Evolutionary conservation across 2,797 vertebrate genomes (phyloP).

Genomic region (Crenichthys baileyi): DNA sequence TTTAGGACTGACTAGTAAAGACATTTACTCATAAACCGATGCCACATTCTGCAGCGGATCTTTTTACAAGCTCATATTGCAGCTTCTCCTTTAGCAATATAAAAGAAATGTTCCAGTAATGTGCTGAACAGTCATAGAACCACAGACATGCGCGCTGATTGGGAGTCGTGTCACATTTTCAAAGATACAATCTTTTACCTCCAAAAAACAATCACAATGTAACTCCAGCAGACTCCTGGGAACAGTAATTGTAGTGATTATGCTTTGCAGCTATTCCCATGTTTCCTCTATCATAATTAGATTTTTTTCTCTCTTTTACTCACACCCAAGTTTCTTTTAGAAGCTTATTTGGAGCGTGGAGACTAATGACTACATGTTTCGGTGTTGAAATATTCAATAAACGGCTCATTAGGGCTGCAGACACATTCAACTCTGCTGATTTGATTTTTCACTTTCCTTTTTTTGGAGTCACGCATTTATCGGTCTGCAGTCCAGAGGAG

Average conservation of each 20-base stretch:
- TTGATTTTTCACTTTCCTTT: constrained; percentile 74
- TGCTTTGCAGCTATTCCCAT: constrained; percentile 73
- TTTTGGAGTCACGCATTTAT: constrained; percentile 67
- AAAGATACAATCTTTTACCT: constrained; percentile 46
- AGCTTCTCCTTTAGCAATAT: constrained; percentile 16
- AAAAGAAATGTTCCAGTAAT: constrained; percentile 2
- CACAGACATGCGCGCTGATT: neutral
- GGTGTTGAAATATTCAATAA: constrained; percentile 81
- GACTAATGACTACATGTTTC: constrained; percentile 79
- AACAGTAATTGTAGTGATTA: constrained; percentile 77
- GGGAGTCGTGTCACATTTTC: constrained; percentile 58
- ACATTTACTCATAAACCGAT: neutral
- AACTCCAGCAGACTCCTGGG: constrained; percentile 55
- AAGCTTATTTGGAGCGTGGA: constrained; percentile 70
- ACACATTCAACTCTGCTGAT: constrained; percentile 70
- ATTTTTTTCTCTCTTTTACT: constrained; percentile 40
- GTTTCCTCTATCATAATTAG: constrained; percentile 77
- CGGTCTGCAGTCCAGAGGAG: constrained; percentile 41
- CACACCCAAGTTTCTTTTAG: constrained; percentile 68
- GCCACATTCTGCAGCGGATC: neutral
- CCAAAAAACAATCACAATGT: constrained; percentile 59
- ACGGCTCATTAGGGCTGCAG: constrained; percentile 68
- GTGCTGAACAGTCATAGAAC: neutral
- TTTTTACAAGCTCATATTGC: neutral
- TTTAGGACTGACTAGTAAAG: neutral